Percentiles rank a stretch among this genome's conserved stretches.
Evolutionary conservation across 2,797 vertebrate species (phyloP).

Genomic region (Paedocypris micromegethes): DNA sequence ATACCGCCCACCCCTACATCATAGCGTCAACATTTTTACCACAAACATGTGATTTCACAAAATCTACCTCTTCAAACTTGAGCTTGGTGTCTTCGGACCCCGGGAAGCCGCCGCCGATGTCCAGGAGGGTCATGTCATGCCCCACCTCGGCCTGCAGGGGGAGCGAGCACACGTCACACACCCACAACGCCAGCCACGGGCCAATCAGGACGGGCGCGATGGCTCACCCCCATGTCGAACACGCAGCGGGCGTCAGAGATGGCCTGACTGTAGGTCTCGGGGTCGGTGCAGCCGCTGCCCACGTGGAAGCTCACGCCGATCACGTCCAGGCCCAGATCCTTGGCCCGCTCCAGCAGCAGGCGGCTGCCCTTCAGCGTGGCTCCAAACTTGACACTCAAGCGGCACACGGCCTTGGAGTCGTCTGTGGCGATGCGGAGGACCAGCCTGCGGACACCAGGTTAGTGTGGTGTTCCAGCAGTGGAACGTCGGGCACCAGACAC

Average conservation of each 20-base stretch:
- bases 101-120: slow-evolving; percentile 95
- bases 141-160: slow-evolving; percentile 79
- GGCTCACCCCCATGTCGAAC: slow-evolving; percentile 91
- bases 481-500: slow-evolving; percentile 40
- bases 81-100: slow-evolving; percentile 88
- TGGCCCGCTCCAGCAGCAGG: slow-evolving; percentile 83
- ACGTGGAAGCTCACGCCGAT: slow-evolving; percentile 97
- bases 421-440: slow-evolving; percentile 94
- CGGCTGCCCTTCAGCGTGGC: slow-evolving; percentile 86
- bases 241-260: slow-evolving; percentile 91
- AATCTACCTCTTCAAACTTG: slow-evolving; percentile 93
- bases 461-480: too few species aligned
- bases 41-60: background rate
- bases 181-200: too few species aligned
- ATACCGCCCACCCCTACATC: too few species aligned
- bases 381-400: slow-evolving; percentile 93
- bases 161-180: too few species aligned
- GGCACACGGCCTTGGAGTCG: slow-evolving; percentile 91
- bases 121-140: slow-evolving; percentile 86
- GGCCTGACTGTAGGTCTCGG: slow-evolving; percentile 83
- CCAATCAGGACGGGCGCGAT: too few species aligned
- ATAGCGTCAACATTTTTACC: too few species aligned
- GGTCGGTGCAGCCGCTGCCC: slow-evolving; percentile 91
- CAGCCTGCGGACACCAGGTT: slow-evolving; percentile 65
- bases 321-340: slow-evolving; percentile 82